Conservation (phyloP, 2,888 invertebrate species). For the Hirtodrosophila alboralis region DNA sequence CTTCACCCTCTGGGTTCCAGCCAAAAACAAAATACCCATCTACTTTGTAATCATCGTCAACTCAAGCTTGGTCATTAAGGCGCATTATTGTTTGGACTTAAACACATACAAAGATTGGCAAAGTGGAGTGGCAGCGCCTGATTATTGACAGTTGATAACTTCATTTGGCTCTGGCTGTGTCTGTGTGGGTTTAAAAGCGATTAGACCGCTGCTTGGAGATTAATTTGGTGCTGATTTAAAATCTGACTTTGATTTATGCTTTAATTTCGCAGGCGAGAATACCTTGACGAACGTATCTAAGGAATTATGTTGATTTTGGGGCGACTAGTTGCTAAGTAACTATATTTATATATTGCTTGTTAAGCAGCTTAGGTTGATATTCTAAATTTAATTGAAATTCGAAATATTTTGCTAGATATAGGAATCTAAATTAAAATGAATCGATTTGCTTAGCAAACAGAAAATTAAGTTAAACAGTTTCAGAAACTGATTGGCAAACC, state of each 20-base stretch:
- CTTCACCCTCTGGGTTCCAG: slow-evolving; percentile 2
- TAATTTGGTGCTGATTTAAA: slow-evolving; percentile 20
- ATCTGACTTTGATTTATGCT: slow-evolving; percentile 15
- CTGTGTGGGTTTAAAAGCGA: slow-evolving; percentile 37
- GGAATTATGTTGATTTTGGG: not conserved
- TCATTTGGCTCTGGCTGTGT: slow-evolving; percentile 39
- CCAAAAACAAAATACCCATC: slow-evolving; percentile 6
- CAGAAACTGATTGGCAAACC: too few species aligned
- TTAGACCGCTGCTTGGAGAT: slow-evolving; percentile 16
- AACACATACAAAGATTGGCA: slow-evolving; percentile 6
- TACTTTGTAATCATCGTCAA: slow-evolving; percentile 44
- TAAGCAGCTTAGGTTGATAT: not conserved
- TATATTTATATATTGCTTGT: not conserved
- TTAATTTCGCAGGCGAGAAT: not conserved
- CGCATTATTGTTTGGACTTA: slow-evolving; percentile 52
- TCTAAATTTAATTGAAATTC: too few species aligned
- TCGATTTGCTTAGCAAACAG: too few species aligned
- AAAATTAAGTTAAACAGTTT: too few species aligned
- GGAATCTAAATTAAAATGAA: too few species aligned
- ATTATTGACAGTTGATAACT: slow-evolving; percentile 62
- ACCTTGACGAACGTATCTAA: too few species aligned
- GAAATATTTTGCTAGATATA: too few species aligned
- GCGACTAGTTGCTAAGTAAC: slow-evolving; percentile 1
- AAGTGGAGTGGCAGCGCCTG: slow-evolving; percentile 17
- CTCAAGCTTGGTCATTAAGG: slow-evolving; percentile 47